Percentiles rank a stretch among this genome's conserved stretches.
Conservation (phyloP, 2,113 vertebrate species). For the Lichenostomus cassidix region DNA sequence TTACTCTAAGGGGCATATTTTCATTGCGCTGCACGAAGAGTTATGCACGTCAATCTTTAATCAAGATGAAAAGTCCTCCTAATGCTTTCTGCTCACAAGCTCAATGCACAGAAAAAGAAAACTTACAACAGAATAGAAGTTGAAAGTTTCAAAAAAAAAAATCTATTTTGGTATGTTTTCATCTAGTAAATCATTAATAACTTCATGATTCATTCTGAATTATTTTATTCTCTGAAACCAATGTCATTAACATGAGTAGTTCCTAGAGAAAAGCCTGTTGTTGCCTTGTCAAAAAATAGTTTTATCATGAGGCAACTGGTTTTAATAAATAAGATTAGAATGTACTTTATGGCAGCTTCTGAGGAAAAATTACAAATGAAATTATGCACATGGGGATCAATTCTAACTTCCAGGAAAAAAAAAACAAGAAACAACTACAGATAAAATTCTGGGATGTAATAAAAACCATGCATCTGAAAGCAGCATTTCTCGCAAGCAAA, state of each 20-base stretch:
- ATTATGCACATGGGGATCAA: background rate
- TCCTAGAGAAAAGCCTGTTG: background rate
- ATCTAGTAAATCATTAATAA: constrained; percentile 38
- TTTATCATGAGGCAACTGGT: constrained; percentile 15
- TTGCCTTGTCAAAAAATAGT: background rate
- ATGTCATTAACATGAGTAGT: constrained; percentile 10
- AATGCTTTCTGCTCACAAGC: constrained; percentile 7
- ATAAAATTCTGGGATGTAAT: background rate
- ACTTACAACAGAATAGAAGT: constrained; percentile 18
- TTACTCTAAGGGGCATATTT: constrained; percentile 31
- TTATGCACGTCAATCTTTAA: constrained; percentile 52
- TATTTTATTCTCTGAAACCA: constrained; percentile 18
- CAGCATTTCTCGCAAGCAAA: background rate
- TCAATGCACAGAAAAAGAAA: background rate
- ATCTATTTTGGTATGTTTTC: background rate
- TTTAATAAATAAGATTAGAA: constrained; percentile 54
- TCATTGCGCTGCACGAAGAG: background rate
- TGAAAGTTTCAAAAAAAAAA: background rate
- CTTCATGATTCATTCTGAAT: constrained; percentile 13
- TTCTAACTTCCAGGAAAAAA: background rate
- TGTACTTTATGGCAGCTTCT: constrained; percentile 30
- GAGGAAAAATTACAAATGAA: constrained; percentile 22
- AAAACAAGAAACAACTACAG: background rate
- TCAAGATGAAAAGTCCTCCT: constrained; percentile 30
- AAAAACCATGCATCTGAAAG: background rate